A percentile compares a stretch with the other conserved stretches of the same genome.
These are phyloP conservation scores for Aphidius gifuensis DNA, from an alignment of 1,140 invertebrate species.

Conservation along the genomic window DNA sequence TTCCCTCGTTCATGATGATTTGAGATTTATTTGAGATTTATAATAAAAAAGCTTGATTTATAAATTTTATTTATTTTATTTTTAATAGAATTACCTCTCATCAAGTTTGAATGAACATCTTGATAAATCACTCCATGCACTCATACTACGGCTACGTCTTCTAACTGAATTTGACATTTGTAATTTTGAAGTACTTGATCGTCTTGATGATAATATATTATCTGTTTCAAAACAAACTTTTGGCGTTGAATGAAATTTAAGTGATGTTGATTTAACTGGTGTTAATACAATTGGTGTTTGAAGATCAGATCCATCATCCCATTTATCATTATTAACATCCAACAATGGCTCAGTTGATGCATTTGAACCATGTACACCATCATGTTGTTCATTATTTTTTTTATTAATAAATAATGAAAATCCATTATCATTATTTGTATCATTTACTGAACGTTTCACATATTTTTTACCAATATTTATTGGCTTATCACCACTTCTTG, in stretches of 20 bases:
- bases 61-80: too few species aligned
- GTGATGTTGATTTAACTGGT: conserved; percentile 44
- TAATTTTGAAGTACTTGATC: conserved; percentile 57
- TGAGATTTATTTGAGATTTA: too few species aligned
- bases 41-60: too few species aligned
- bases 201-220: conserved; percentile 57
- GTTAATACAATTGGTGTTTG: conserved; percentile 43
- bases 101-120: conserved; percentile 76
- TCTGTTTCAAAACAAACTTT: conserved; percentile 74
- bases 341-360: conserved; percentile 45
- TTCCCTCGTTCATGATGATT: too few species aligned
- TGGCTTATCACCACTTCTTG: too few species aligned
- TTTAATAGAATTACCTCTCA: conserved; percentile 61
- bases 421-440: conserved; percentile 4
- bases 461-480: too few species aligned
- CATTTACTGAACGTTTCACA: neutral
- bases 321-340: conserved; percentile 50
- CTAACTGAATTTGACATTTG: conserved; percentile 48
- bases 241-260: conserved; percentile 40
- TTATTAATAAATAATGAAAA: too few species aligned
- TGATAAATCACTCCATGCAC: conserved; percentile 79
- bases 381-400: too few species aligned
- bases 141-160: conserved; percentile 71
- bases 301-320: conserved; percentile 59
- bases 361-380: conserved; percentile 30